Conservation (phyloP, 2,797 vertebrate species). For the Todus mexicanus region DNA sequence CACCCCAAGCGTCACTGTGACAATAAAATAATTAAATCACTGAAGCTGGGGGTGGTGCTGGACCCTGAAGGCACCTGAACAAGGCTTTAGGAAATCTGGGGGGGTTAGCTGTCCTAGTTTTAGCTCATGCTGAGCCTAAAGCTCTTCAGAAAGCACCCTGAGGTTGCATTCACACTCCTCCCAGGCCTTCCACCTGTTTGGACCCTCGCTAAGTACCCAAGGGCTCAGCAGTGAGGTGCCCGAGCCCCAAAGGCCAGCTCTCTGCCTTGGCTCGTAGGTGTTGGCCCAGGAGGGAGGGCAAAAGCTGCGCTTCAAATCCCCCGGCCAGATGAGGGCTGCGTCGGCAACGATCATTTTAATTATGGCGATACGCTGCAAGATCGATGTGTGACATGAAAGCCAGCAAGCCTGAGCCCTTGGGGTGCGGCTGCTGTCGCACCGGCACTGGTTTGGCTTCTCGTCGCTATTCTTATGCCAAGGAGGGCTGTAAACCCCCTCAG, state of each 20-base stretch:
- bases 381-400: conserved; percentile 57
- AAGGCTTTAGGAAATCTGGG: neutral
- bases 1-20: neutral
- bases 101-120: neutral
- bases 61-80: neutral
- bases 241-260: neutral
- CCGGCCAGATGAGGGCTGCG: neutral
- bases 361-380: conserved; percentile 6
- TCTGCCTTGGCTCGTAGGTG: neutral
- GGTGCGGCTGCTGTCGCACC: conserved; percentile 51
- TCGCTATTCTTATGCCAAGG: conserved; percentile 69
- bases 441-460: conserved; percentile 55
- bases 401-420: conserved; percentile 36
- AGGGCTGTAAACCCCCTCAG: conserved; percentile 71
- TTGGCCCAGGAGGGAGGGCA: neutral
- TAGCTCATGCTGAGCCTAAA: neutral
- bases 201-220: neutral
- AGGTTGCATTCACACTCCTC: neutral
- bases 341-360: conserved; percentile 17
- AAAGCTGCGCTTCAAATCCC: neutral
- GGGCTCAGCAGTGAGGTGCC: neutral
- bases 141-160: neutral
- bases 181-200: neutral
- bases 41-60: neutral
- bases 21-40: neutral